Conservation (phyloP, 2,888 invertebrate genomes). For the Drosophila kuntzei region DNA sequence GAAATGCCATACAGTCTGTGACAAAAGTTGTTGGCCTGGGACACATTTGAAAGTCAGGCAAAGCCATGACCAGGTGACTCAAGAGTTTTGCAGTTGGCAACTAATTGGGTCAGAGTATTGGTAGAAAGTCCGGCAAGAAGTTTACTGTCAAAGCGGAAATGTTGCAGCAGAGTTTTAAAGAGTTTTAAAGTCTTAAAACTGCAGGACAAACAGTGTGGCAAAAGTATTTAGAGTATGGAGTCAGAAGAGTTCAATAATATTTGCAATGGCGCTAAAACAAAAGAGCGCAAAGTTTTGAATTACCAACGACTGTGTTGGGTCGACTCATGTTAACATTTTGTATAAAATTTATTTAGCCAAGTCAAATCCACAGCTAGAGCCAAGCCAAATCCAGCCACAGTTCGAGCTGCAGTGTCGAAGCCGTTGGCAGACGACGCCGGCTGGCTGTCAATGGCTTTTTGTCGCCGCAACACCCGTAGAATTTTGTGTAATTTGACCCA, state of each 20-base stretch:
- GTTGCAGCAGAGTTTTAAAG: slow-evolving; percentile 31
- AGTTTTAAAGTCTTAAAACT: slow-evolving; percentile 32
- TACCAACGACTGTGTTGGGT: slow-evolving; percentile 48
- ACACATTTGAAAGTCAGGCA: slow-evolving; percentile 50
- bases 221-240: not conserved
- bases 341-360: slow-evolving; percentile 72
- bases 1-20: slow-evolving; percentile 24
- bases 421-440: slow-evolving; percentile 46
- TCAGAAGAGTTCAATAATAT: slow-evolving; percentile 72
- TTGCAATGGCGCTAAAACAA: slow-evolving; percentile 63
- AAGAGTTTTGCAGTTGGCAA: slow-evolving; percentile 32
- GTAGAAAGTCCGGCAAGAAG: slow-evolving; percentile 22
- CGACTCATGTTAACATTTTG: slow-evolving; percentile 71
- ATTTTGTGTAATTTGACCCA: slow-evolving; percentile 84
- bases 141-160: slow-evolving; percentile 39
- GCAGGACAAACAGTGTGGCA: slow-evolving; percentile 1
- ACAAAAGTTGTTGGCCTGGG: slow-evolving; percentile 45
- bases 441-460: slow-evolving; percentile 76
- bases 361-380: too few relatives aligned
- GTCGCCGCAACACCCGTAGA: slow-evolving; percentile 80
- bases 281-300: slow-evolving; percentile 68
- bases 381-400: slow-evolving; percentile 12
- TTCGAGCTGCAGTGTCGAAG: slow-evolving; percentile 3
- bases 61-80: slow-evolving; percentile 43
- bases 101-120: slow-evolving; percentile 71